Percentiles rank a stretch among this genome's conserved stretches.
These are phyloP conservation scores for Oxystoma pomonae DNA, from an alignment of 2,888 invertebrate species.

Conservation along the genomic window DNA sequence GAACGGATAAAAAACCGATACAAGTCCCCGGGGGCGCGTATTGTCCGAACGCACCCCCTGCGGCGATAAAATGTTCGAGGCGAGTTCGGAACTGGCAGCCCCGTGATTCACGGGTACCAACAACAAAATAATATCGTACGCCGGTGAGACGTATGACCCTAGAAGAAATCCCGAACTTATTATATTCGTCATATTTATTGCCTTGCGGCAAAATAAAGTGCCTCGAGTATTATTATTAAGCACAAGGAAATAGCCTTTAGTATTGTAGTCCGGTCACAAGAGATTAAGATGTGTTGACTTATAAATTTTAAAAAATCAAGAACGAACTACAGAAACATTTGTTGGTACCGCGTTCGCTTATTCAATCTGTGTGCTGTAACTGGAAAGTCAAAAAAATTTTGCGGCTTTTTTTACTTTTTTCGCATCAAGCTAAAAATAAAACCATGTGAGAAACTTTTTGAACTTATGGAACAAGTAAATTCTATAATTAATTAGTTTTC, in stretches of 20 bases:
- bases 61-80: constrained; percentile 41
- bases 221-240: neutral
- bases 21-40: constrained; percentile 41
- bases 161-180: constrained; percentile 21
- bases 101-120: constrained; percentile 42
- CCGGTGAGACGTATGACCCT: constrained; percentile 31
- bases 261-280: neutral
- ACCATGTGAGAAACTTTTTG: too few species aligned
- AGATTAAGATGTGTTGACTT: too few species aligned
- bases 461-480: too few species aligned
- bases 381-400: too few species aligned
- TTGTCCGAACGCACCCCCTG: constrained; percentile 44
- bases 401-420: too few species aligned
- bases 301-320: too few species aligned
- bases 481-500: too few species aligned
- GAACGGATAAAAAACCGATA: constrained; percentile 45
- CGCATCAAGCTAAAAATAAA: too few species aligned
- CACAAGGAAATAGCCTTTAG: neutral
- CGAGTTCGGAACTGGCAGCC: constrained; percentile 29
- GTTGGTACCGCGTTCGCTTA: too few species aligned
- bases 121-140: constrained; percentile 41
- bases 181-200: constrained; percentile 16
- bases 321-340: too few species aligned
- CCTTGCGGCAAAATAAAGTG: neutral
- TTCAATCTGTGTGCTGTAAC: too few species aligned